These are phyloP conservation scores for Odontesthes bonariensis DNA, from an alignment of 2,113 vertebrate species.

Conservation along the genomic window DNA sequence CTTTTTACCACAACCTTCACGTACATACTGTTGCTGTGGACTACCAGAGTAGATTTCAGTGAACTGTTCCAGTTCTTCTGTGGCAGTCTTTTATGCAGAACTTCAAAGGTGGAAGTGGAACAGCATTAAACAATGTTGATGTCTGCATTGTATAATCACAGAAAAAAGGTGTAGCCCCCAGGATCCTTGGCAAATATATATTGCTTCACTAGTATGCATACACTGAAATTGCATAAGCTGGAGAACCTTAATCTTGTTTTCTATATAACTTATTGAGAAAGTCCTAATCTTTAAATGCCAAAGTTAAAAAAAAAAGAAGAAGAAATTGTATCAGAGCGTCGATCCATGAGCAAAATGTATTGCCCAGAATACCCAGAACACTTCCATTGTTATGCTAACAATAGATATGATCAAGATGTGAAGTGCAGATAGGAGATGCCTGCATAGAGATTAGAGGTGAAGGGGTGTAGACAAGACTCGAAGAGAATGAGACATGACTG, in stretches of 20 bases:
- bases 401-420: constrained; percentile 48
- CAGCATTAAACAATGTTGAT: background rate
- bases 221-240: background rate
- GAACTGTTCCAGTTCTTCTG: background rate
- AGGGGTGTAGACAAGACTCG: constrained; percentile 43
- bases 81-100: background rate
- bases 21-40: background rate
- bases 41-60: background rate
- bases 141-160: background rate
- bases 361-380: background rate
- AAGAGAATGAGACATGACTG: constrained; percentile 76
- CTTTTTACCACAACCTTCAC: background rate
- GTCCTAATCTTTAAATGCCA: background rate
- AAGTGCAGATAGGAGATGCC: constrained; percentile 22
- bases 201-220: background rate
- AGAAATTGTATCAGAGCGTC: background rate
- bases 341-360: background rate
- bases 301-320: background rate
- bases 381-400: constrained; percentile 8
- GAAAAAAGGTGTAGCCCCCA: background rate
- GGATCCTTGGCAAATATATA: background rate
- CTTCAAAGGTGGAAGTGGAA: background rate
- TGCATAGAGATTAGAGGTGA: constrained; percentile 46
- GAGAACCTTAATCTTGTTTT: background rate
- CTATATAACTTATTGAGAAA: background rate